phyloP scores from a whole-genome alignment of 2,113 vertebrate species.

The Loxodonta africana region DNA sequence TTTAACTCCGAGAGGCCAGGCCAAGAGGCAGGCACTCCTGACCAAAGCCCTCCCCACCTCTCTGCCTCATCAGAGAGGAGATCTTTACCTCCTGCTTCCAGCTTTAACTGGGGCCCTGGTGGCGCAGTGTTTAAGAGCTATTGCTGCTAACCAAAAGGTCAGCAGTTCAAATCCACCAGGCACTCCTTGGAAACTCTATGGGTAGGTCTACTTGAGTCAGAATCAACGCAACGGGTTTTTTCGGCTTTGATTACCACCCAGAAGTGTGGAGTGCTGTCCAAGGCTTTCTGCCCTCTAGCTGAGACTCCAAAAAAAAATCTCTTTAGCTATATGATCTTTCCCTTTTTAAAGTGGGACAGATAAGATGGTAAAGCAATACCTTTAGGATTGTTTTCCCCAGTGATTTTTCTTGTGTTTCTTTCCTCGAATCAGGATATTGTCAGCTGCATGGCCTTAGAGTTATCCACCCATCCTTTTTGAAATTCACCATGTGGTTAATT shows the following conservation, averaged over 20 bases:
- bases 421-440: background rate
- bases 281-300: background rate
- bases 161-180: too few relatives aligned
- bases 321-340: background rate
- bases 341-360: background rate
- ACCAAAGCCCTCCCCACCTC: background rate
- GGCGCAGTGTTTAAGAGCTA: too few relatives aligned
- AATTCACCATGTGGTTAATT: background rate
- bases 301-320: background rate
- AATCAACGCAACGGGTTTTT: too few relatives aligned
- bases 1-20: background rate
- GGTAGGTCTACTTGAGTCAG: too few relatives aligned
- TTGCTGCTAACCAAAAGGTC: too few relatives aligned
- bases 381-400: background rate
- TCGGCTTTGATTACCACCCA: background rate
- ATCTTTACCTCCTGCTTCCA: background rate
- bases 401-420: background rate
- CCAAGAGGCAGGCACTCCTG: background rate
- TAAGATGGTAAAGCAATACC: too few relatives aligned
- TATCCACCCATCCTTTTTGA: background rate
- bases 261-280: background rate
- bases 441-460: background rate
- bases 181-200: too few relatives aligned
- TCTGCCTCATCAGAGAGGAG: background rate
- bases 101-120: background rate